phyloP scores from a whole-genome alignment of 2,888 invertebrate genomes.

The Monopis laevigella region DNA sequence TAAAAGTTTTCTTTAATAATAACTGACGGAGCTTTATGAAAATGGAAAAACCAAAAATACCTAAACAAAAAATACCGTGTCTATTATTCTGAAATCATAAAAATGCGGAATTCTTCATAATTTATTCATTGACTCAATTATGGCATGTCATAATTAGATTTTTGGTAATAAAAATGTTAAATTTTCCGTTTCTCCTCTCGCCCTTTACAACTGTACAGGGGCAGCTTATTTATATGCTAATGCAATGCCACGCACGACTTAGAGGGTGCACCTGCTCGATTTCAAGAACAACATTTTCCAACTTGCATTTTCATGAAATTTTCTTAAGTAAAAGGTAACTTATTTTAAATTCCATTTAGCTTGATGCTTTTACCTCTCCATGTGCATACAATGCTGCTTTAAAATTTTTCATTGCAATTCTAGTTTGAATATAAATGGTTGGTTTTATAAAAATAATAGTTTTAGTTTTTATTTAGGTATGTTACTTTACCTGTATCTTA shows the following conservation, averaged over 20 bases:
- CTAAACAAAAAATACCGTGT: too few relatives aligned
- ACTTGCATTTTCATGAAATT: constrained; percentile 56
- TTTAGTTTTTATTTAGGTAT: too few relatives aligned
- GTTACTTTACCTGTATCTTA: too few relatives aligned
- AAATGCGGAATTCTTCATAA: constrained; percentile 4
- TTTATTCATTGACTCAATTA: constrained; percentile 44
- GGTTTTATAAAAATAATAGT: too few relatives aligned
- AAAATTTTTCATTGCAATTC: too few relatives aligned
- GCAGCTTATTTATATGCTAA: constrained; percentile 63
- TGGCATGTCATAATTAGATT: constrained; percentile 60
- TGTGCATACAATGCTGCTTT: not conserved
- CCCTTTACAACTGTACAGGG: constrained; percentile 41
- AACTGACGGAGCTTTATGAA: too few relatives aligned
- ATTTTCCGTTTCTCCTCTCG: constrained; percentile 25
- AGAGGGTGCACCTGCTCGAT: constrained; percentile 57
- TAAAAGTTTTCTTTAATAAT: too few relatives aligned
- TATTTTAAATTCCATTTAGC: constrained; percentile 12
- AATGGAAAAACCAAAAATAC: too few relatives aligned
- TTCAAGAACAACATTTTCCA: constrained; percentile 57
- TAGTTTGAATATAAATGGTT: too few relatives aligned
- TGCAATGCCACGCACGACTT: constrained; percentile 54
- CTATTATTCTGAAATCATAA: too few relatives aligned
- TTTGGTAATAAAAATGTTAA: constrained; percentile 54
- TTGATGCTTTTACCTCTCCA: not conserved
- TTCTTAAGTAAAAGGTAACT: constrained; percentile 30